Evolutionary conservation across 2,797 vertebrate genomes (phyloP), one percentile per base, ranked within the genome.

Genomic region (Forpus xanthops): DNA sequence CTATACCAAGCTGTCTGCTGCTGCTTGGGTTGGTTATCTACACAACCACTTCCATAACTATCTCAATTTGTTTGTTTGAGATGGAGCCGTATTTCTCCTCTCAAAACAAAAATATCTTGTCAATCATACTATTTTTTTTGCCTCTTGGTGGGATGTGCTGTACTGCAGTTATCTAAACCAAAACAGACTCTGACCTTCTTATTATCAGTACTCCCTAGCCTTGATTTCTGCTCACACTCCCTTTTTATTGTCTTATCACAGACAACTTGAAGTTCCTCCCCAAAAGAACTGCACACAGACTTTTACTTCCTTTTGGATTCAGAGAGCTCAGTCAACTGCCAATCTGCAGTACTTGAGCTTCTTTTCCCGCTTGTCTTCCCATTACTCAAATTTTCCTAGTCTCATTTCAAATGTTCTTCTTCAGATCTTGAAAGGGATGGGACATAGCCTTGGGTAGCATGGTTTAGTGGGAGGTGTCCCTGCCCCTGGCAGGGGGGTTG

Each of bases 41-140:
- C 65, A 73, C 82, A 87, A 80, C 35, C 45, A 47, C 79, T 90
- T 88, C 87, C 49, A 19, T 74, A 91, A 84, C 53, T 78, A 53
- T 74, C 80, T 91, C 72, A 52, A 85, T 83, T 80, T 94, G 67
- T 94, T 79, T 85, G 81, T 87, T 76, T 90, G 65, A 92, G 68
- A 71, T 58, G 41, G 41, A 89, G 56, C 66, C 24, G 39, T 92
- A 92, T 52, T 90, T 93, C 85, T 92, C 79, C 61, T 85, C 90
- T 73, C 81, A 89, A 89, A 95, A 62, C 47, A 88, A 89, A 88
- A 87, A 83, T 66, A 15, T 60, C 47, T 76, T 88, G 81, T 83
- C 72, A 60, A 45, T 28, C 3, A 7, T 49, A 18, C n/a, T 68
- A 56, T 49, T 24, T 52, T 67, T 64, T 45, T n/a, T 68, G 4